phyloP scores from a whole-genome alignment of 1,140 invertebrate species.

The Chlorops oryzae region DNA sequence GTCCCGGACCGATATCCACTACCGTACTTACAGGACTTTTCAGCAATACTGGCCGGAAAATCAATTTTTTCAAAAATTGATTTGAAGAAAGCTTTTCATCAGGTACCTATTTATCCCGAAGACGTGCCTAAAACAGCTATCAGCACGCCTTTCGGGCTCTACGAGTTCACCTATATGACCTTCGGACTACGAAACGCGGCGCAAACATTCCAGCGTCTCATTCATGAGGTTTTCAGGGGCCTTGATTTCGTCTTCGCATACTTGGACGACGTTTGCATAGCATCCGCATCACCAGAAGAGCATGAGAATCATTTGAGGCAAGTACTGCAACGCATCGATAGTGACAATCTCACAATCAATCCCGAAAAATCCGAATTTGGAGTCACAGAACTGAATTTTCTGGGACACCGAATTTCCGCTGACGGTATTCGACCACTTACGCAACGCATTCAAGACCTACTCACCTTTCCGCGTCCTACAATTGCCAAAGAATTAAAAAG shows the following conservation, averaged over 20 bases:
- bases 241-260: slow-evolving; percentile 34
- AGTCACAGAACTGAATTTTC: slow-evolving; percentile 22
- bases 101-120: slow-evolving; percentile 35
- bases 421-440: slow-evolving; percentile 20
- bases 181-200: slow-evolving; percentile 41
- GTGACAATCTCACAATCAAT: slow-evolving; percentile 31
- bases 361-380: slow-evolving; percentile 29
- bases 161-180: slow-evolving; percentile 42
- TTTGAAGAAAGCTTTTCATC: slow-evolving; percentile 48
- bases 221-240: slow-evolving; percentile 46
- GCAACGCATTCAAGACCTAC: slow-evolving; percentile 5
- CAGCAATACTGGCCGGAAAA: background rate
- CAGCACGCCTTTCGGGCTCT: slow-evolving; percentile 41
- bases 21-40: slow-evolving; percentile 5
- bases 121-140: slow-evolving; percentile 44
- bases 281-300: slow-evolving; percentile 26
- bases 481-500: slow-evolving; percentile 29
- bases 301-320: slow-evolving; percentile 27
- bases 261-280: slow-evolving; percentile 53
- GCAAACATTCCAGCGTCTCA: slow-evolving; percentile 51
- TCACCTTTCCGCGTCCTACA: slow-evolving; percentile 30
- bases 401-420: slow-evolving; percentile 21
- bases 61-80: slow-evolving; percentile 35
- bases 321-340: slow-evolving; percentile 21
- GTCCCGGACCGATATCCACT: slow-evolving; percentile 2